phyloP scores from a whole-genome alignment of 1,140 invertebrate species.

The Agrypnia vestita region DNA sequence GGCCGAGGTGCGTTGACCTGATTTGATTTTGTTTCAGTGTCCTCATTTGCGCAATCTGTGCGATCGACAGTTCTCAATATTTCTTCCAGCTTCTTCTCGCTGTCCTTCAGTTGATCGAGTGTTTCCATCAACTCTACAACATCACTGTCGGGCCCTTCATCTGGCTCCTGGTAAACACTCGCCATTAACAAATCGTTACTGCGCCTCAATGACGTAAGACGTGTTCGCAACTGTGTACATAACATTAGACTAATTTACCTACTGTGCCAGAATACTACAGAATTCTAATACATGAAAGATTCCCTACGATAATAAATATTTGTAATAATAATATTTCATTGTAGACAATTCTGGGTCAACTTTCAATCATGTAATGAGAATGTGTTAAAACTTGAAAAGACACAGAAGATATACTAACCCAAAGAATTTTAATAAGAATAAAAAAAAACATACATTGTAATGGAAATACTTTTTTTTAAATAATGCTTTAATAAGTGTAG shows the following conservation, averaged over 20 bases:
- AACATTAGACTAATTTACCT: constrained; percentile 29
- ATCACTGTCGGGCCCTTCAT: constrained; percentile 44
- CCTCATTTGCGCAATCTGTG: constrained; percentile 63
- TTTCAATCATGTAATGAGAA: too few species aligned
- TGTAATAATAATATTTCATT: too few species aligned
- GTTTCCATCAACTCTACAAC: constrained; percentile 67
- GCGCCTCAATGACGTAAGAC: constrained; percentile 46
- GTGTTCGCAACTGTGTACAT: constrained; percentile 50
- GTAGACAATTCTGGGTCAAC: too few species aligned
- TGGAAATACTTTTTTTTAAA: too few species aligned
- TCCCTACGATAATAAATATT: too few species aligned
- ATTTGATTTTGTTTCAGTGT: neutral
- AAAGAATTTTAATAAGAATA: too few species aligned
- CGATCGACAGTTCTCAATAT: constrained; percentile 65
- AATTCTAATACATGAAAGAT: too few species aligned
- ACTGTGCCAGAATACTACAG: neutral
- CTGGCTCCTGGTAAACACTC: constrained; percentile 52
- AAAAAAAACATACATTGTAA: too few species aligned
- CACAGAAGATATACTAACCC: too few species aligned
- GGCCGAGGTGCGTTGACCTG: neutral
- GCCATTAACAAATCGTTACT: constrained; percentile 54
- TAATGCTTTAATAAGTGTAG: too few species aligned
- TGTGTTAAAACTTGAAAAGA: too few species aligned
- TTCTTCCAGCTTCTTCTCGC: constrained; percentile 68
- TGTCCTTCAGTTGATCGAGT: constrained; percentile 71